Percentiles rank a stretch among this genome's conserved stretches.
These are phyloP conservation scores for Steatocranus sp. DNA, from an alignment of 2,797 vertebrate species.

Conservation along the genomic window DNA sequence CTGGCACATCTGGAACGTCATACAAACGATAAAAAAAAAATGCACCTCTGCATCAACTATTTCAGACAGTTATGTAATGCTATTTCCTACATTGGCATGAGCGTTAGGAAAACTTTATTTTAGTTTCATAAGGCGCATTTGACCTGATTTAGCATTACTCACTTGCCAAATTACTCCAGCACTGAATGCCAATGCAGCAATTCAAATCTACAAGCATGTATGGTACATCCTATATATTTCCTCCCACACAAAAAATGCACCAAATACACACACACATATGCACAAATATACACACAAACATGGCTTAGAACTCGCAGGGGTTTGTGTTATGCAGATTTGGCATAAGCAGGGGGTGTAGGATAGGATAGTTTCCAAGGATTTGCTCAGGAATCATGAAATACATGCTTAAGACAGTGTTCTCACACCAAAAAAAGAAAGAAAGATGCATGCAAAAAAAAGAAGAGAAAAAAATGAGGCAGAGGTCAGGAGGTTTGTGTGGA, in stretches of 20 bases:
- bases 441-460: neutral
- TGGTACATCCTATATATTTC: neutral
- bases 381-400: conserved; percentile 1
- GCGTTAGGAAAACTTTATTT: conserved; percentile 19
- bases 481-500: conserved; percentile 20
- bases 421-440: neutral
- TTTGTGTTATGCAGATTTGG: neutral
- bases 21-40: conserved; percentile 3
- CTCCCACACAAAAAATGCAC: neutral
- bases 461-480: neutral
- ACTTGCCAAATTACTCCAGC: neutral
- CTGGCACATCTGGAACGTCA: conserved; percentile 35
- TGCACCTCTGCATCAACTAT: neutral
- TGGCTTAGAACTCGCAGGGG: neutral
- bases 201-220: neutral
- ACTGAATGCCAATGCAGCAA: neutral
- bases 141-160: conserved; percentile 20
- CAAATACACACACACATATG: neutral
- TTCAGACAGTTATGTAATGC: conserved; percentile 21
- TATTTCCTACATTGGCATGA: neutral
- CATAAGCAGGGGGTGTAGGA: neutral
- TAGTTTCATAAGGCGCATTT: conserved; percentile 11
- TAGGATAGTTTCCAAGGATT: conserved; percentile 2
- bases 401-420: neutral
- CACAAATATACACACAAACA: neutral